phyloP scores from a whole-genome alignment of 2,113 vertebrate genomes.

The Herpailurus yagouaroundi region DNA sequence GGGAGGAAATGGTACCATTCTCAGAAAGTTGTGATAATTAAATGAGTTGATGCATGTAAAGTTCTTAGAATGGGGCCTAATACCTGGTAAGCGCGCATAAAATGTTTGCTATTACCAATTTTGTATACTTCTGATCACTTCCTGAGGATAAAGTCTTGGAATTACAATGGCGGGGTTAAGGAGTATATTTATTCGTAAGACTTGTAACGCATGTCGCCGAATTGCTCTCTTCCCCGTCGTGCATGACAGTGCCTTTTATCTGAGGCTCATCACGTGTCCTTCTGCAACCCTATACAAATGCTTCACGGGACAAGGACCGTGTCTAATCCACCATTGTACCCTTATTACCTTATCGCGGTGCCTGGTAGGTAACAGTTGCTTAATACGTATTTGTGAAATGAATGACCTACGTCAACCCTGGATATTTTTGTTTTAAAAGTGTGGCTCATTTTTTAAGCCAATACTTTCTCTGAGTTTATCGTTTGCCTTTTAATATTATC shows the following conservation, averaged over 20 bases:
- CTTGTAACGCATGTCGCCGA: background rate
- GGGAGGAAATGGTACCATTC: background rate
- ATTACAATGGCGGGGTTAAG: background rate
- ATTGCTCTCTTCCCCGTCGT: background rate
- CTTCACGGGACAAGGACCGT: background rate
- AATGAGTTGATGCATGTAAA: background rate
- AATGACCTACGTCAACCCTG: background rate
- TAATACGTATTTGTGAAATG: slow-evolving; percentile 14
- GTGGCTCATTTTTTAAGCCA: slow-evolving; percentile 16
- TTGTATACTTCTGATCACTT: slow-evolving; percentile 1
- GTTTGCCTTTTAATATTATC: background rate
- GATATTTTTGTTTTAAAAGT: slow-evolving; percentile 15
- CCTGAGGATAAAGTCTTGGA: background rate
- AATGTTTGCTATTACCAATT: slow-evolving; percentile 17
- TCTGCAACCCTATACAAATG: background rate
- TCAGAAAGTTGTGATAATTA: slow-evolving; percentile 9
- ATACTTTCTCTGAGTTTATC: background rate
- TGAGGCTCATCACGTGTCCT: background rate
- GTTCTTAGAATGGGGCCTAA: background rate
- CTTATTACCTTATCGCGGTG: background rate
- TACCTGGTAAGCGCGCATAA: background rate
- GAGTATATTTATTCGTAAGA: background rate
- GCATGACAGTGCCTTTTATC: background rate
- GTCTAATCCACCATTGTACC: background rate
- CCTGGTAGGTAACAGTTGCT: background rate